phyloP scores from a whole-genome alignment of 2,797 vertebrate species.

The Tokudaia muenninki region DNA sequence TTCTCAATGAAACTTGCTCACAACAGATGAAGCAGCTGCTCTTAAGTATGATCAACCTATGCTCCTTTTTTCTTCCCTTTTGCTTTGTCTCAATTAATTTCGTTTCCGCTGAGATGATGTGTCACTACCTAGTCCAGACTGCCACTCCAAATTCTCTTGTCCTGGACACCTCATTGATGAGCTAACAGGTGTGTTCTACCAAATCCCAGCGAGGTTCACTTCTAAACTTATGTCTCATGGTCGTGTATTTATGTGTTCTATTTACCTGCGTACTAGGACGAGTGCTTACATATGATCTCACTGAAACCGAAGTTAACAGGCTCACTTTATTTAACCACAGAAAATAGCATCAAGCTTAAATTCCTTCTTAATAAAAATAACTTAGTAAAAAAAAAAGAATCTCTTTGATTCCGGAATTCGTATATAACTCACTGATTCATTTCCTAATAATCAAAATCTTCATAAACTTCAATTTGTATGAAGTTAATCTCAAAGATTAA shows the following conservation, averaged over 20 bases:
- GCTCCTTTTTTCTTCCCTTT: neutral
- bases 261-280: neutral
- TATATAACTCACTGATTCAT: neutral
- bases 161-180: neutral
- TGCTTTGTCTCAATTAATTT: neutral
- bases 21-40: neutral
- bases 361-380: slow-evolving; percentile 21
- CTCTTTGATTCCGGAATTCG: neutral
- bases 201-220: neutral
- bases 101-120: neutral
- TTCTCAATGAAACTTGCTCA: neutral
- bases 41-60: neutral
- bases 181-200: neutral
- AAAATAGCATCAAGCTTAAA: neutral
- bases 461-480: neutral
- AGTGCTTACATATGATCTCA: neutral
- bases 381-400: neutral
- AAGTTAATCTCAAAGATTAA: neutral
- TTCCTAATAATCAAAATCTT: slow-evolving; percentile 38
- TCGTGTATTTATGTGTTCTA: neutral
- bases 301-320: neutral
- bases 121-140: neutral
- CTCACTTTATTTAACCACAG: neutral
- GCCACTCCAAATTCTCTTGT: neutral
- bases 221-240: neutral